Evolutionary conservation across 2,113 vertebrate genomes (phyloP).

Genomic region (Mus spicilegus): DNA sequence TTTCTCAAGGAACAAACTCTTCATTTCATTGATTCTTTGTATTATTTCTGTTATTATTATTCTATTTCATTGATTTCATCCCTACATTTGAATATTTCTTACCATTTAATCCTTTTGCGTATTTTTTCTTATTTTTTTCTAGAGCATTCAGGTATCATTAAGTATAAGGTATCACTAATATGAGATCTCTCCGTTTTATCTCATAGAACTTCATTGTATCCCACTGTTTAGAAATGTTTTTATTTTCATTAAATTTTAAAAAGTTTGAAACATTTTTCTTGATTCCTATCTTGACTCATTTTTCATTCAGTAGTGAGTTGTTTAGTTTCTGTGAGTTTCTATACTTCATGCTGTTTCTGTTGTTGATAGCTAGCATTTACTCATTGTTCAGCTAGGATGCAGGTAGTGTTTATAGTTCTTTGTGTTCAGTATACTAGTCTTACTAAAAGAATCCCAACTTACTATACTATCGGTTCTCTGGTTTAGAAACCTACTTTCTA

Average conservation of each 20-base stretch:
- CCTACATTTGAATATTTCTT: not conserved
- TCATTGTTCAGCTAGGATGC: not conserved
- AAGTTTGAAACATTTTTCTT: not conserved
- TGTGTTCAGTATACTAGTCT: not conserved
- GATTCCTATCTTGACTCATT: not conserved
- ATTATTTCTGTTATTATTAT: not conserved
- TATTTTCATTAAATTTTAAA: not conserved
- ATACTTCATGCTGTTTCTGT: not conserved
- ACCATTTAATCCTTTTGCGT: not conserved
- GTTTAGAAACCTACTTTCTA: slow-evolving; percentile 43
- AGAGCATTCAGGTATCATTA: not conserved
- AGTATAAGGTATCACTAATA: not conserved
- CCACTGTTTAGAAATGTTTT: not conserved
- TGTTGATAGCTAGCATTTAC: not conserved
- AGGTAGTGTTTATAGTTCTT: not conserved
- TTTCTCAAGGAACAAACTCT: not conserved
- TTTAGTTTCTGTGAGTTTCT: not conserved
- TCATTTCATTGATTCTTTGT: not conserved
- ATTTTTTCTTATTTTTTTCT: not conserved
- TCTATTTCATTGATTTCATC: not conserved
- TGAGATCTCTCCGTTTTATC: not conserved
- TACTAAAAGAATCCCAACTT: slow-evolving; percentile 6
- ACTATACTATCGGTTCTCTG: not conserved
- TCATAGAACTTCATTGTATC: not conserved
- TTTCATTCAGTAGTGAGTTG: not conserved